phyloP scores from a whole-genome alignment of 2,888 invertebrate genomes.

The Anodontia alba region DNA sequence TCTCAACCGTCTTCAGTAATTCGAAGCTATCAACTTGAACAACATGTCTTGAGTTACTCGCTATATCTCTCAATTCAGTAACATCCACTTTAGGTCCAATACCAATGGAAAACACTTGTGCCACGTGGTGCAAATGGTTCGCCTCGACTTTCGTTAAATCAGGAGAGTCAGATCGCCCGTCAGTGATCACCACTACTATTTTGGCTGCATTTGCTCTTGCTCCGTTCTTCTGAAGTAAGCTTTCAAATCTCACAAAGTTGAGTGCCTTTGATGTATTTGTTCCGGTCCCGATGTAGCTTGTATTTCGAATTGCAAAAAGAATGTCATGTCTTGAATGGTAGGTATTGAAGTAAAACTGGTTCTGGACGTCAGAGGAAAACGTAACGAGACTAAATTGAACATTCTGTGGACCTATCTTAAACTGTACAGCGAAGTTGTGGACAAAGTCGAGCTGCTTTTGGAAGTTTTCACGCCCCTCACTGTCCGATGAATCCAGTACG shows the following conservation, averaged over 20 bases:
- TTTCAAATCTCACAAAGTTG: constrained; percentile 51
- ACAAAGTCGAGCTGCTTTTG: constrained; percentile 63
- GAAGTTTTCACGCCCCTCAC: constrained; percentile 65
- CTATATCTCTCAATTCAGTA: constrained; percentile 52
- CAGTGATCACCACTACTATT: constrained; percentile 73
- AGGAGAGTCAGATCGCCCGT: constrained; percentile 62
- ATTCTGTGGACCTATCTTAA: constrained; percentile 55
- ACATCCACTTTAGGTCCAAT: constrained; percentile 59
- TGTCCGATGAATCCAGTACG: constrained; percentile 65
- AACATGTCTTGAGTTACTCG: constrained; percentile 38
- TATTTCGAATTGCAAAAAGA: constrained; percentile 61
- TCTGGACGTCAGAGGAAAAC: constrained; percentile 52
- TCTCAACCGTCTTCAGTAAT: constrained; percentile 53
- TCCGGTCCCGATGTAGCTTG: constrained; percentile 58
- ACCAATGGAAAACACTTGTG: constrained; percentile 60
- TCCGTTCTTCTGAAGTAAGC: constrained; percentile 48
- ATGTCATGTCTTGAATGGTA: constrained; percentile 49
- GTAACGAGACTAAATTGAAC: constrained; percentile 64
- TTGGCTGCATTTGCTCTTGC: constrained; percentile 53
- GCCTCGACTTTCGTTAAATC: constrained; percentile 54
- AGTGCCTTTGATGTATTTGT: constrained; percentile 67
- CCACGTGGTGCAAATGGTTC: constrained; percentile 35
- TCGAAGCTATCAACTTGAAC: constrained; percentile 60
- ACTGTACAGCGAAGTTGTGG: constrained; percentile 55
- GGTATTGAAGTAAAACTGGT: constrained; percentile 63